These are phyloP conservation scores for Drosophila novamexicana DNA, from an alignment of 1,140 invertebrate species.

Conservation along the genomic window DNA sequence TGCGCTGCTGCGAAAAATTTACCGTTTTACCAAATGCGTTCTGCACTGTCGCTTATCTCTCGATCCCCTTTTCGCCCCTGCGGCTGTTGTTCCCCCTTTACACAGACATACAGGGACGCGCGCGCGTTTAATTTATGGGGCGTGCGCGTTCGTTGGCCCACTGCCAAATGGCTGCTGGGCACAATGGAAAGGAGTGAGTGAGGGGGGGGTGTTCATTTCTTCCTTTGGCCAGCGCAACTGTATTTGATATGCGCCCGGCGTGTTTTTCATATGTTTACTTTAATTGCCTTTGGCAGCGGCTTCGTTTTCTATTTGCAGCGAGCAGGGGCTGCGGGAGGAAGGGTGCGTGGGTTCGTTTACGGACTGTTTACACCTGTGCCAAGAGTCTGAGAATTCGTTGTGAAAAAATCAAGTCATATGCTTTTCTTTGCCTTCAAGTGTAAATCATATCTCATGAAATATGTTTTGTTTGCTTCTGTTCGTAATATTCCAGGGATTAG, in stretches of 20 bases:
- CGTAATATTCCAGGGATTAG: conserved; percentile 36
- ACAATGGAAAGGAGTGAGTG: background rate
- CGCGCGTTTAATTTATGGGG: conserved; percentile 78
- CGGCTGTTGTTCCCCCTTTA: conserved; percentile 3
- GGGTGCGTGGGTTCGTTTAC: conserved; percentile 55
- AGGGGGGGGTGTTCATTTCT: background rate
- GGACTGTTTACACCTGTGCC: conserved; percentile 72
- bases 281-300: conserved; percentile 64
- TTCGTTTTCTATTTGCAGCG: conserved; percentile 29
- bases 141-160: conserved; percentile 69
- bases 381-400: conserved; percentile 37
- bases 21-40: conserved; percentile 58
- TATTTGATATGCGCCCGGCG: conserved; percentile 42
- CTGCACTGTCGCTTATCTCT: conserved; percentile 57
- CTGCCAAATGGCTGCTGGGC: conserved; percentile 58
- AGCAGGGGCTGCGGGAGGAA: background rate
- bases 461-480: conserved; percentile 9
- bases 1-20: conserved; percentile 53
- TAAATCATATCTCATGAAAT: conserved; percentile 20
- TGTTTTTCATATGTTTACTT: conserved; percentile 61
- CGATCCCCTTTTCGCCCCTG: background rate
- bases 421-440: background rate
- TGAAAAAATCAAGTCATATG: conserved; percentile 14
- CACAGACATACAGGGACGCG: conserved; percentile 44
- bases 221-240: conserved; percentile 9